These are phyloP conservation scores for Hypena proboscidalis DNA, from an alignment of 2,888 invertebrate genomes.

Conservation along the genomic window DNA sequence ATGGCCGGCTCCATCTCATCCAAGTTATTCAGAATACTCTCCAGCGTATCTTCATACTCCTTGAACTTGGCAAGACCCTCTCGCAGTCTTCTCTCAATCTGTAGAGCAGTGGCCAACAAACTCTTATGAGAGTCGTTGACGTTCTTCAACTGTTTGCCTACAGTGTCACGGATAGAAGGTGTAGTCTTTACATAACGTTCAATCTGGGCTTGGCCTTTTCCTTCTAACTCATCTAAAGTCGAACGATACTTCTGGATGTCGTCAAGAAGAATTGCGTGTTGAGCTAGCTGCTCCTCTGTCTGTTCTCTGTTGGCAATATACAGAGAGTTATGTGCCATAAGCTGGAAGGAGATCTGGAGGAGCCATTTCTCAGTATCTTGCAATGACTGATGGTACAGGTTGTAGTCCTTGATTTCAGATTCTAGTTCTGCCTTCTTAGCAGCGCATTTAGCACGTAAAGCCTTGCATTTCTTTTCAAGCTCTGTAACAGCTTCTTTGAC, in stretches of 20 bases:
- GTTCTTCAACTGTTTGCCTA: conserved; percentile 94
- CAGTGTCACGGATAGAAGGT: conserved; percentile 90
- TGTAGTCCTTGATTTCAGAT: conserved; percentile 93
- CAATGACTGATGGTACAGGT: conserved; percentile 93
- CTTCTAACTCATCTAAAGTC: conserved; percentile 92
- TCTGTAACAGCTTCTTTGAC: conserved; percentile 88
- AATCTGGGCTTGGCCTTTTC: conserved; percentile 93
- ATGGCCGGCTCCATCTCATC: conserved; percentile 92
- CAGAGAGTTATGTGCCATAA: conserved; percentile 98
- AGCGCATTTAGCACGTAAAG: conserved; percentile 87
- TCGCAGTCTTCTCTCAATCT: conserved; percentile 94
- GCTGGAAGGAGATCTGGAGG: conserved; percentile 96
- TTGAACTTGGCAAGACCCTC: conserved; percentile 97
- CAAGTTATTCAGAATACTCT: conserved; percentile 92
- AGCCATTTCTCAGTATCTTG: conserved; percentile 99
- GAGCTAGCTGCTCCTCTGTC: conserved; percentile 95
- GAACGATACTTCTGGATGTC: conserved; percentile 94
- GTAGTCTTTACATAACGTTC: conserved; percentile 90
- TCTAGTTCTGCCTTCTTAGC: conserved; percentile 89
- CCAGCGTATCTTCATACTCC: conserved; percentile 96
- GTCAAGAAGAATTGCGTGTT: conserved; percentile 90
- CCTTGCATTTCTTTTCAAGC: conserved; percentile 89
- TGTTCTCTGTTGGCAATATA: conserved; percentile 96
- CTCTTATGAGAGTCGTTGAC: conserved; percentile 97
- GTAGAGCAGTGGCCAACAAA: conserved; percentile 93